phyloP scores from a whole-genome alignment of 37 sponge, comb jelly and placozoan species.

The Beroe forskalii region DNA sequence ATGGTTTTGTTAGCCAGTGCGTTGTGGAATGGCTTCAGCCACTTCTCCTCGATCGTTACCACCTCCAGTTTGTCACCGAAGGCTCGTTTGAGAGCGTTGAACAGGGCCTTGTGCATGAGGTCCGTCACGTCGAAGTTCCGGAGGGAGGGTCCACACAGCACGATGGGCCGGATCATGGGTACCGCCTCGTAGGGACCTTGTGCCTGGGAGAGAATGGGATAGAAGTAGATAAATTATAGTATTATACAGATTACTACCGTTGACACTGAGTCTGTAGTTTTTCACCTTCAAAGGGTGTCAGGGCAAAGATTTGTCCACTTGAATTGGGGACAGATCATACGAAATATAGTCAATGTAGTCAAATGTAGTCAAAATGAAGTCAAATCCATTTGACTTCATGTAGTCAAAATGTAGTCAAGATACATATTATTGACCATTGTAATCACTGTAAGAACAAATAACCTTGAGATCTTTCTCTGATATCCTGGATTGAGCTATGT shows the following conservation, averaged over 20 bases:
- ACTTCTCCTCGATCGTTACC: conserved; percentile 59
- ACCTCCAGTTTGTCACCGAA: conserved; percentile 28
- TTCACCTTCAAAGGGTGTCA: too few relatives aligned
- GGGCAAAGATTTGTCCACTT: too few relatives aligned
- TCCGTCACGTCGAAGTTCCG: conserved; percentile 58
- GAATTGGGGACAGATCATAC: too few relatives aligned
- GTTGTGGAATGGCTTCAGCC: conserved; percentile 53
- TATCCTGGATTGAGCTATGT: conserved; percentile 59
- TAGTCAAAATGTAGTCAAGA: too few relatives aligned
- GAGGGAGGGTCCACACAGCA: conserved; percentile 56
- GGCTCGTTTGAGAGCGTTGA: conserved; percentile 22
- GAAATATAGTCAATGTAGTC: too few relatives aligned
- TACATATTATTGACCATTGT: too few relatives aligned
- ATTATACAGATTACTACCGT: too few relatives aligned
- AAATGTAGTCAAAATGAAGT: too few relatives aligned
- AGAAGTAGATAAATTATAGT: too few relatives aligned
- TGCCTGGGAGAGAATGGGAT: background rate
- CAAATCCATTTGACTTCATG: too few relatives aligned
- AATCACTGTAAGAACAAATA: too few relatives aligned
- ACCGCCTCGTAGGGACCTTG: conserved; percentile 64
- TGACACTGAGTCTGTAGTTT: too few relatives aligned
- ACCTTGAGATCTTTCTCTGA: conserved; percentile 63
- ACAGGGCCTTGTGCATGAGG: conserved; percentile 63
- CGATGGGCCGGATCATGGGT: conserved; percentile 37
- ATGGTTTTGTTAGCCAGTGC: conserved; percentile 31